A percentile compares a stretch with the other conserved stretches of the same genome.
These are phyloP conservation scores for Hemiscyllium ocellatum DNA, from an alignment of 2,113 vertebrate genomes.

Conservation along the genomic window DNA sequence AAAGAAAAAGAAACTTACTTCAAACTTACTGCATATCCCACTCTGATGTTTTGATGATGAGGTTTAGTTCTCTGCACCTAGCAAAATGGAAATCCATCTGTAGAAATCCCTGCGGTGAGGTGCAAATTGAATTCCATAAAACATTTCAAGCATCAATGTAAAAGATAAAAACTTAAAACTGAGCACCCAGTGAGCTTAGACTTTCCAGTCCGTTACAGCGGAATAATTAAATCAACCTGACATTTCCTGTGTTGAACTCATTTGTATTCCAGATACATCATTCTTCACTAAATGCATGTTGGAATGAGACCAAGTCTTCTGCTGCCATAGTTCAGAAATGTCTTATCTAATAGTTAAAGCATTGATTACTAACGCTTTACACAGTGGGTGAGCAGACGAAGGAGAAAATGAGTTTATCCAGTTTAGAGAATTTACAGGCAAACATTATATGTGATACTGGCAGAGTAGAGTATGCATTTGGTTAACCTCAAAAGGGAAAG, in stretches of 20 bases:
- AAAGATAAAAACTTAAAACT: not conserved
- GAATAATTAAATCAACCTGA: conserved; percentile 11
- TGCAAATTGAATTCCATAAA: not conserved
- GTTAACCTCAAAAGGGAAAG: not conserved
- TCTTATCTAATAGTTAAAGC: not conserved
- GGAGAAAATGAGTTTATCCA: conserved; percentile 28
- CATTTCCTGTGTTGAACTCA: not conserved
- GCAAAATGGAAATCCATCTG: not conserved
- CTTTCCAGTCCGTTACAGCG: not conserved
- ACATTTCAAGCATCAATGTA: not conserved
- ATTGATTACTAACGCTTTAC: not conserved
- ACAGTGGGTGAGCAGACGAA: not conserved
- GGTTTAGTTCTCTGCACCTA: not conserved
- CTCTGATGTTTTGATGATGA: not conserved
- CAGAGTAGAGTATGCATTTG: not conserved
- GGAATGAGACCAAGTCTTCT: not conserved
- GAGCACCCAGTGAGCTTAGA: not conserved
- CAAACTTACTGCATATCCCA: not conserved
- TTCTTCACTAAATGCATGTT: not conserved
- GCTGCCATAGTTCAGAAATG: not conserved
- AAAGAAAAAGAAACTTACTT: not conserved
- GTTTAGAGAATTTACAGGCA: not conserved
- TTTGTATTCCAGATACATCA: not conserved
- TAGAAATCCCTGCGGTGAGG: not conserved
- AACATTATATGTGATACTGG: conserved; percentile 3